Evolutionary conservation across 2,888 invertebrate species (phyloP).

Genomic region (Anthophora plumipes): DNA sequence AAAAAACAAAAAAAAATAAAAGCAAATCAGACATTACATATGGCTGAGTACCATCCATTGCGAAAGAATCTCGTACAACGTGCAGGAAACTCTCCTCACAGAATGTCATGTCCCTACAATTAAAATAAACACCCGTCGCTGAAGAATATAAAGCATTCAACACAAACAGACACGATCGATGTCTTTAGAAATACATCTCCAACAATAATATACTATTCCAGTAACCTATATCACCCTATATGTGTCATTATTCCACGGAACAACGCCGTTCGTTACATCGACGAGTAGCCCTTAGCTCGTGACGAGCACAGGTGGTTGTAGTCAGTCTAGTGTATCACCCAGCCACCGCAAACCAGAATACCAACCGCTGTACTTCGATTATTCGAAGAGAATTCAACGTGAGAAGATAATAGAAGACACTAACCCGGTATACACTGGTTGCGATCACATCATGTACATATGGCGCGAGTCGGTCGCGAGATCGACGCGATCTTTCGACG

Average conservation of each 20-base stretch:
- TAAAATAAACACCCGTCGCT: too few relatives aligned
- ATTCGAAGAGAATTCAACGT: neutral
- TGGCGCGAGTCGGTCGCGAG: neutral
- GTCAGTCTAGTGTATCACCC: neutral
- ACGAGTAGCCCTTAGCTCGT: neutral
- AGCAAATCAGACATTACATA: constrained; percentile 23
- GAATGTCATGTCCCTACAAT: too few relatives aligned
- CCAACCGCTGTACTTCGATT: neutral
- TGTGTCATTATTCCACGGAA: neutral
- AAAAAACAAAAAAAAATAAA: too few relatives aligned
- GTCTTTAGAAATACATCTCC: too few relatives aligned
- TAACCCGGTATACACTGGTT: constrained; percentile 8
- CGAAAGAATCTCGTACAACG: neutral
- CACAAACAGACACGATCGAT: too few relatives aligned
- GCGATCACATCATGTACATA: constrained; percentile 20
- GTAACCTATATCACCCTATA: too few relatives aligned
- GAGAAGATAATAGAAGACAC: neutral
- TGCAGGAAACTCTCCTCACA: too few relatives aligned
- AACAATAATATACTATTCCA: too few relatives aligned
- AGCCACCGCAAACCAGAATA: neutral
- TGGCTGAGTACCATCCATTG: neutral
- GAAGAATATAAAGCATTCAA: too few relatives aligned
- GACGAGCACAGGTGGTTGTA: constrained; percentile 49
- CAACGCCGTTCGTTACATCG: neutral
- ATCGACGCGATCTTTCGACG: constrained; percentile 23